These are phyloP conservation scores for Eumerus sabulonum DNA, from an alignment of 2,888 invertebrate genomes.

Conservation along the genomic window DNA sequence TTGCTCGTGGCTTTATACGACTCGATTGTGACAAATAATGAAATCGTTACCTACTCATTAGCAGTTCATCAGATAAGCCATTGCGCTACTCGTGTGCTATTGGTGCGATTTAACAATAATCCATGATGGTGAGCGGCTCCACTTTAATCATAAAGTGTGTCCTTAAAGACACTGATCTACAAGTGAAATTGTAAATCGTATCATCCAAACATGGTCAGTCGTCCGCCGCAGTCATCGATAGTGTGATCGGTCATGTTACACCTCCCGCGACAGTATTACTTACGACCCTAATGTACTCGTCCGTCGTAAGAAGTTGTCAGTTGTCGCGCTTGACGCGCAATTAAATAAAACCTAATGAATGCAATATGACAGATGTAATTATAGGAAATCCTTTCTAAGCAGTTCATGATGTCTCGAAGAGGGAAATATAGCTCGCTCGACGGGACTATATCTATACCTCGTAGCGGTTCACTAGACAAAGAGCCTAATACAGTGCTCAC, in stretches of 20 bases:
- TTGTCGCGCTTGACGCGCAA: slow-evolving; percentile 40
- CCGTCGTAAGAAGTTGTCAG: slow-evolving; percentile 10
- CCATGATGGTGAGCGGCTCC: slow-evolving; percentile 31
- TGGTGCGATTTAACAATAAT: neutral
- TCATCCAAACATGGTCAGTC: slow-evolving; percentile 47
- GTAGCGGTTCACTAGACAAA: slow-evolving; percentile 45
- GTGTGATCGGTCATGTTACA: slow-evolving; percentile 35
- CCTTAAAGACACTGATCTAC: slow-evolving; percentile 35
- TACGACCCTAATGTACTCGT: too few relatives aligned
- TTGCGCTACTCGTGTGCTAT: slow-evolving; percentile 20
- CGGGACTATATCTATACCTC: slow-evolving; percentile 46
- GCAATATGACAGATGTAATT: slow-evolving; percentile 62
- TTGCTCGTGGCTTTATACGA: too few relatives aligned
- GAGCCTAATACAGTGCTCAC: slow-evolving; percentile 24
- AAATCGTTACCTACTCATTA: slow-evolving; percentile 32
- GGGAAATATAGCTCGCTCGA: slow-evolving; percentile 45
- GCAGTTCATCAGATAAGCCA: slow-evolving; percentile 14
- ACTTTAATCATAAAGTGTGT: slow-evolving; percentile 57
- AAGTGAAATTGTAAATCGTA: slow-evolving; percentile 26
- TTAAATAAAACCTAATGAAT: slow-evolving; percentile 65
- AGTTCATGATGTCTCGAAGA: slow-evolving; percentile 36
- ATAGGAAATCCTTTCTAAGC: slow-evolving; percentile 53
- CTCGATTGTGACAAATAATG: slow-evolving; percentile 38
- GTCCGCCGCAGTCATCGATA: slow-evolving; percentile 12
- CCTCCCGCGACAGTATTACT: slow-evolving; percentile 44